phyloP scores from a whole-genome alignment of 2,113 vertebrate species.

The Ornithorhynchus anatinus region DNA sequence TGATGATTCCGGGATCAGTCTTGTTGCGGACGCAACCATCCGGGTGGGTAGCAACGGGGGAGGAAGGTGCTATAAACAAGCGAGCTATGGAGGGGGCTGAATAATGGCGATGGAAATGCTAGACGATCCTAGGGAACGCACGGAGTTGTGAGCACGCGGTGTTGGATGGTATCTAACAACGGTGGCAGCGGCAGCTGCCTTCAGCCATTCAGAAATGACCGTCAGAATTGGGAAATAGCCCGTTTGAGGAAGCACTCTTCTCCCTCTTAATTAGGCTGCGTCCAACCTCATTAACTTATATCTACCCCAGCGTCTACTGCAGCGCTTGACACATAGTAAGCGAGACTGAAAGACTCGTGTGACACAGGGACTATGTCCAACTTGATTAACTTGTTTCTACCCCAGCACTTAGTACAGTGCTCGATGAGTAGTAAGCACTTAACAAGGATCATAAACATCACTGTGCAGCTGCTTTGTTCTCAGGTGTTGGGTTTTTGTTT shows the following conservation, averaged over 20 bases:
- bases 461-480: constrained; percentile 57
- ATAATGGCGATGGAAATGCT: constrained; percentile 33
- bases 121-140: constrained; percentile 38
- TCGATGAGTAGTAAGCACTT: too few relatives aligned
- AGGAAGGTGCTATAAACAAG: constrained; percentile 33
- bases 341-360: too few relatives aligned
- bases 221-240: constrained; percentile 40
- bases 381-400: too few relatives aligned
- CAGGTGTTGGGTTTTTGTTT: constrained; percentile 6
- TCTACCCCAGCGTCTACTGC: too few relatives aligned
- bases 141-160: constrained; percentile 11
- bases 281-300: too few relatives aligned
- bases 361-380: too few relatives aligned
- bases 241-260: constrained; percentile 34
- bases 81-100: constrained; percentile 39
- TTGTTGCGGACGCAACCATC: constrained; percentile 29
- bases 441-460: too few relatives aligned
- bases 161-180: neutral
- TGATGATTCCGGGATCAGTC: constrained; percentile 36
- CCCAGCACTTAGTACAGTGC: too few relatives aligned
- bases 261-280: too few relatives aligned
- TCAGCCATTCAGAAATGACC: constrained; percentile 35
- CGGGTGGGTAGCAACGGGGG: constrained; percentile 31
- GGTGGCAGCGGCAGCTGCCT: constrained; percentile 32
- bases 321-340: too few relatives aligned